A percentile compares a stretch with the other conserved stretches of the same genome.
phyloP scores from a whole-genome alignment of 2,113 vertebrate species.

The Misgurnus mizolepis region DNA sequence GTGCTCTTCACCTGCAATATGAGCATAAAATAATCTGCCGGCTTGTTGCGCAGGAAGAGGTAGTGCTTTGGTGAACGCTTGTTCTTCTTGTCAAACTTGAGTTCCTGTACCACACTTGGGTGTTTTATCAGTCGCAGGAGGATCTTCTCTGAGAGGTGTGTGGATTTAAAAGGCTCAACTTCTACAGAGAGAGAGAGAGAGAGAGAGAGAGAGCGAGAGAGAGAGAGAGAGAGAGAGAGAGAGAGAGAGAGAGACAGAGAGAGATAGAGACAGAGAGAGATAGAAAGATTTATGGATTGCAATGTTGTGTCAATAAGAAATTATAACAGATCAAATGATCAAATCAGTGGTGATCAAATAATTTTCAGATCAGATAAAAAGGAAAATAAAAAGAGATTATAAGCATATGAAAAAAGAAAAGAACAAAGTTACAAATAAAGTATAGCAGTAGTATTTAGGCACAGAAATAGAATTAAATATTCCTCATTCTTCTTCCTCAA shows the following conservation, averaged over 20 bases:
- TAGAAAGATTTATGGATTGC: background rate
- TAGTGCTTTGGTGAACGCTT: conserved; percentile 87
- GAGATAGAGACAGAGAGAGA: background rate
- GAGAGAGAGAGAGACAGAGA: background rate
- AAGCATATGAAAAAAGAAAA: no score
- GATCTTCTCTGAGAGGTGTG: conserved; percentile 94
- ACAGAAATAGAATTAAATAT: no score
- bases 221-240: background rate
- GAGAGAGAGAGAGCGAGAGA: conserved; percentile 15
- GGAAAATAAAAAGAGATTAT: no score
- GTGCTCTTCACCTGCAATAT: conserved; percentile 84
- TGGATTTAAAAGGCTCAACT: conserved; percentile 90
- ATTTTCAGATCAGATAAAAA: no score
- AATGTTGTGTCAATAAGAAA: no score
- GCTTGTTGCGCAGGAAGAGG: conserved; percentile 91
- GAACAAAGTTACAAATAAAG: no score
- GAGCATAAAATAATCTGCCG: conserved; percentile 92
- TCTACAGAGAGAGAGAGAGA: conserved; percentile 68
- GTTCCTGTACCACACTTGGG: conserved; percentile 89
- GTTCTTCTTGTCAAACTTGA: conserved; percentile 89
- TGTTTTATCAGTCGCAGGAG: conserved; percentile 92
- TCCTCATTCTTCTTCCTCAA: no score
- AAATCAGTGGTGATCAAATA: no score
- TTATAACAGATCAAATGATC: no score
- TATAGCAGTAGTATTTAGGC: no score